Evolutionary conservation across 2,113 vertebrate species (phyloP), one percentile per base, ranked within the genome.

Genomic region (Rhadina sibilatrix): DNA sequence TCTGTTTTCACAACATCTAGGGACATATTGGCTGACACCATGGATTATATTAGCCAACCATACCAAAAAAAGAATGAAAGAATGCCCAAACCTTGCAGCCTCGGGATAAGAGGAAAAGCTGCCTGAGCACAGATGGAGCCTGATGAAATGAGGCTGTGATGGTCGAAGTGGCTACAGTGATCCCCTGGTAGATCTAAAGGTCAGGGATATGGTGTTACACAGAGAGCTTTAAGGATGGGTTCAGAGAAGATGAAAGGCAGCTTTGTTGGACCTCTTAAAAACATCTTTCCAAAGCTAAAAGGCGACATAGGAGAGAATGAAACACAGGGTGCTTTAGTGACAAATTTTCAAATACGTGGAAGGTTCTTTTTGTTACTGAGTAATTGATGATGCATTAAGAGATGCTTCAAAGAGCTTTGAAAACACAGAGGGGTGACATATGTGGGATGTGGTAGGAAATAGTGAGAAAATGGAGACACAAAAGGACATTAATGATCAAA

Each of bases 231-330:
- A 57, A 83, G 79, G 35, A 59, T 3, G 16, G 7, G 7, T 87
- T 89, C 80, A 71, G 44, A 66, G 47, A 70, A 92, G 35, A 93
- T 66, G 42, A 93, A 96, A 93, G 44, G 37, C 40, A 93, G 42
- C 54, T 90, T 88, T 92, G 66, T 30, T 77, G 54, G 64, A 42
- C 46, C 61, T 64, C 33, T 78, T 20, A 74, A 21, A 93, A 84
- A 59, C 56, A 28, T n/a, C 24, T 75, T 90, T 87, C 57, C 40
- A 52, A 56, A 84, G 74, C 46, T 75, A 56, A 84, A 85, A 49
- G 61, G 61, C 0, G 1, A 6, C 1, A 0, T 64, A 40, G 75
- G 70, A 87, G 77, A 78, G 38, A 82, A 66, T 63, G 68, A 84
- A 91, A 78, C 56, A 27, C 5, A 38, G 19, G 49, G 6, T 78